A percentile compares a stretch with the other conserved stretches of the same genome.
Evolutionary conservation across 2,888 invertebrate species (phyloP).

Genomic region (Drosophila incognita): DNA sequence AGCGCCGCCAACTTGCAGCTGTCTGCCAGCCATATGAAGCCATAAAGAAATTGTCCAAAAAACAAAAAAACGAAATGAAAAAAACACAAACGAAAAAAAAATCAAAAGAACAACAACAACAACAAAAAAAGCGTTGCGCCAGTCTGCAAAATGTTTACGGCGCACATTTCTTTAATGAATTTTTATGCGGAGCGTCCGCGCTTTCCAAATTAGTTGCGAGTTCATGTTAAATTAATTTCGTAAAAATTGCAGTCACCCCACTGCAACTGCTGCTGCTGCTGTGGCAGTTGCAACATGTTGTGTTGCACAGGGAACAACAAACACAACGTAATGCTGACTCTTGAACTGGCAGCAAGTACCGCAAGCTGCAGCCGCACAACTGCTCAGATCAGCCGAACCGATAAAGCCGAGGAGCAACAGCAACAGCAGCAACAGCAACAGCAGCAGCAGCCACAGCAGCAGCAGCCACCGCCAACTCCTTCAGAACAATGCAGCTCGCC

Average conservation of each 20-base stretch:
- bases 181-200: constrained; percentile 53
- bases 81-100: constrained; percentile 14
- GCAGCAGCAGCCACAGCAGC: constrained; percentile 25
- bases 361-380: constrained; percentile 52
- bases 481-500: constrained; percentile 75
- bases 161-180: constrained; percentile 69
- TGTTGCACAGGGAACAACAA: constrained; percentile 32
- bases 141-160: constrained; percentile 37
- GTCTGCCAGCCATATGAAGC: constrained; percentile 75
- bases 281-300: constrained; percentile 43
- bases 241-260: constrained; percentile 40
- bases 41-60: constrained; percentile 71
- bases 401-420: constrained; percentile 47
- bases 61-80: not conserved
- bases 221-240: constrained; percentile 76
- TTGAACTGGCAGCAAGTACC: constrained; percentile 75
- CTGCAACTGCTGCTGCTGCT: constrained; percentile 38
- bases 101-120: constrained; percentile 1
- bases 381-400: constrained; percentile 51
- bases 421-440: constrained; percentile 12
- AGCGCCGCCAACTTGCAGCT: constrained; percentile 74
- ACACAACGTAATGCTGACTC: constrained; percentile 62
- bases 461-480: constrained; percentile 52
- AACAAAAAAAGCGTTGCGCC: constrained; percentile 14
- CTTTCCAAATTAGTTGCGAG: constrained; percentile 74